phyloP scores from a whole-genome alignment of 2,888 invertebrate genomes.

The Ormyrus rosae region DNA sequence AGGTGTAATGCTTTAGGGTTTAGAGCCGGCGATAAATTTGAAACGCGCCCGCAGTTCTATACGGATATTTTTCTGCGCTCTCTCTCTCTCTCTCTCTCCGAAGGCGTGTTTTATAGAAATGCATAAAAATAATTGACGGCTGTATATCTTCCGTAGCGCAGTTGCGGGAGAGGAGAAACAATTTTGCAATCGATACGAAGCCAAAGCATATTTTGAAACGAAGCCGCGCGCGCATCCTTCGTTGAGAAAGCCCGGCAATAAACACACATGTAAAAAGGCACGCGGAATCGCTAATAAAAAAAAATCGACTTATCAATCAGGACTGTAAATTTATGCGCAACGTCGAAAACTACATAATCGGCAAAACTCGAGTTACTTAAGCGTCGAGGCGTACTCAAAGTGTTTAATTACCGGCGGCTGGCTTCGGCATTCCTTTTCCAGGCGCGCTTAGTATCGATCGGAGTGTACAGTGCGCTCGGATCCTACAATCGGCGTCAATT shows the following conservation, averaged over 20 bases:
- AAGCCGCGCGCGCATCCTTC: constrained; percentile 12
- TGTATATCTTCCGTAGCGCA: not conserved
- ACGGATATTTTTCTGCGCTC: no score
- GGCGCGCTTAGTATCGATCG: no score
- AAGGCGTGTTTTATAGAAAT: no score
- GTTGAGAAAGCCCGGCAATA: constrained; percentile 11
- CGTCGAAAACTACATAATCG: not conserved
- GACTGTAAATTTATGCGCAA: not conserved
- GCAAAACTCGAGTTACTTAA: not conserved
- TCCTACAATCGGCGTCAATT: not conserved
- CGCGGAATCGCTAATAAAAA: constrained; percentile 1
- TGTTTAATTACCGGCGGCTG: not conserved
- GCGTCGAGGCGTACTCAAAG: not conserved
- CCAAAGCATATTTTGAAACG: constrained; percentile 8
- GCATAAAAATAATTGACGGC: not conserved
- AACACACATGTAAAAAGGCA: not conserved
- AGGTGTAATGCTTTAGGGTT: no score
- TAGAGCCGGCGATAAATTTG: no score
- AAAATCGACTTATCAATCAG: constrained; percentile 14
- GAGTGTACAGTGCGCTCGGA: no score
- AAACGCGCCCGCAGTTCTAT: no score
- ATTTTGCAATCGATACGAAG: constrained; percentile 16
- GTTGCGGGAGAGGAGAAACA: not conserved
- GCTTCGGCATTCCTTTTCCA: no score
- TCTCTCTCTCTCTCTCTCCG: no score